Evolutionary conservation across 2,888 invertebrate species (phyloP), one percentile per base, ranked within the genome.

Genomic region (Patella ulyssiponensis): DNA sequence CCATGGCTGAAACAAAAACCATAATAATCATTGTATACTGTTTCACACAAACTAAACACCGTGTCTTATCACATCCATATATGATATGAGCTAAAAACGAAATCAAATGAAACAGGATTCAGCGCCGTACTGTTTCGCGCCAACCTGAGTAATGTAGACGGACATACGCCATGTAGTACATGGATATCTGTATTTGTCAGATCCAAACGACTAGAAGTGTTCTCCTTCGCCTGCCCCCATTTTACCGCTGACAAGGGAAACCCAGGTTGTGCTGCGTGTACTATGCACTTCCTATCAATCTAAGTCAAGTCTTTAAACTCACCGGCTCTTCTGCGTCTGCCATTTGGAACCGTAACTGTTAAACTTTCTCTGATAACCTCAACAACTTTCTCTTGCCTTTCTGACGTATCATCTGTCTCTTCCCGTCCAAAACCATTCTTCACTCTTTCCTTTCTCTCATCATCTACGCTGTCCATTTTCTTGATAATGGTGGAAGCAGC

Each of bases 351-450:
- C 71, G 70, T 79, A 75, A 58, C 69, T 70, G 17, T 73, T 73
- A 74, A 20, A 71, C 75, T 77, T 73, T 53, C 73, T 76, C 69
- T 75, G 17, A 64, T 54, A 27, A 69, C n/a, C 14, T 75, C 52
- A 17, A 75, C 70, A 23, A 75, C 23, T 54, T 33, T 17, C 52
- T 75, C 53, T n/a, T 52, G 33, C 17, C 69, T 70, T 23, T 69
- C 75, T 9, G 44, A n/a, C 17, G n/a, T 20, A 51, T 23, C 44
- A 4, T 20, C 33, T n/a, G 64, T 54, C 69, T 75, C 77, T 54
- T 82, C 82, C 17, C 81, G 70, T 71, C 69, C 71, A 44, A 82
- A 79, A 5, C 82, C 82, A 51, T 80, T 79, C 72, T 77, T 78
- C 14, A 77, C 44, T 69, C 82, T 73, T 75, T 80, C 79, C 69